A percentile compares a stretch with the other conserved stretches of the same genome.
Evolutionary conservation across 1,140 invertebrate genomes (phyloP).

Genomic region (Calliopsis andreniformis): DNA sequence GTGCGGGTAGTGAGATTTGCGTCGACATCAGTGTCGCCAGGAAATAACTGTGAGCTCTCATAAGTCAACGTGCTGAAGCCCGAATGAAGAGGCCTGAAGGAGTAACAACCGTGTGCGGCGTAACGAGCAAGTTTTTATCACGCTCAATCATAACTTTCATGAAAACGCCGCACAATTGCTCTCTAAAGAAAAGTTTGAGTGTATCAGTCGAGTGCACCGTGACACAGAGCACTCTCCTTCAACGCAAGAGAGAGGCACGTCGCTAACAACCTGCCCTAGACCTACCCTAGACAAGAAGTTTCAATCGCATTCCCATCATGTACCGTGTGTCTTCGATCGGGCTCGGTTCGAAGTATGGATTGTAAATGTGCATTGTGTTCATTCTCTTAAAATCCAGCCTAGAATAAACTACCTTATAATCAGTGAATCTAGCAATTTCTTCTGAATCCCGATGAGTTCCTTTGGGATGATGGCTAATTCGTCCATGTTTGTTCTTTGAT

Average conservation of each 20-base stretch:
- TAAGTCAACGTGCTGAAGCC: constrained; percentile 23
- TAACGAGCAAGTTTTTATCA: constrained; percentile 42
- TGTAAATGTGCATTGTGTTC: too few species aligned
- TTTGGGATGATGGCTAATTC: too few species aligned
- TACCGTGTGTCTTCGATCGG: background rate
- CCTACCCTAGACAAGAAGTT: too few species aligned
- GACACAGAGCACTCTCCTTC: background rate
- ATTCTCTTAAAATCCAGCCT: too few species aligned
- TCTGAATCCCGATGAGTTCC: too few species aligned
- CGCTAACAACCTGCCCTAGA: background rate
- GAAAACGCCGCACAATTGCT: constrained; percentile 17
- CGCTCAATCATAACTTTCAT: constrained; percentile 39
- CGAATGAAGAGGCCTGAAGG: constrained; percentile 7
- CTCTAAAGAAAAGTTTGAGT: constrained; percentile 27
- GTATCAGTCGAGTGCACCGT: constrained; percentile 19
- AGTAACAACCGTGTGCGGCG: constrained; percentile 21
- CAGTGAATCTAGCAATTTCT: too few species aligned
- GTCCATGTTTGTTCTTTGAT: too few species aligned
- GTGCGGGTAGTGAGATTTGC: background rate
- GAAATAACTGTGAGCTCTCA: background rate
- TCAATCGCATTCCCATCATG: background rate
- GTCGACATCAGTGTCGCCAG: background rate
- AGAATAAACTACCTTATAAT: too few species aligned
- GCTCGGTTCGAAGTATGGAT: too few species aligned
- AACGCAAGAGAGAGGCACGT: background rate